These are phyloP conservation scores for Mus pahari DNA, from an alignment of 2,113 vertebrate species.

Conservation along the genomic window DNA sequence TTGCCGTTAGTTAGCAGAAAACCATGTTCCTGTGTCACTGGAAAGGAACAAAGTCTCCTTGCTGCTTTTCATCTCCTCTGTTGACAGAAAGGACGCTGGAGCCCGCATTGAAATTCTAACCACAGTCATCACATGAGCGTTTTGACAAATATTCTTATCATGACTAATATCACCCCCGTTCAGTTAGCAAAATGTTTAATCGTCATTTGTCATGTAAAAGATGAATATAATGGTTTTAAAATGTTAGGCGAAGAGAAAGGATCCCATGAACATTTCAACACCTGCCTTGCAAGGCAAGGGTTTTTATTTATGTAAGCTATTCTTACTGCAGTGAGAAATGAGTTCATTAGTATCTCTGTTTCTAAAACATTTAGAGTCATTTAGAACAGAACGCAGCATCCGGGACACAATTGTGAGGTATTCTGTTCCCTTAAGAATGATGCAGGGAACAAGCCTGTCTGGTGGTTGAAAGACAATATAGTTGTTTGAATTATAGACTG, in stretches of 20 bases:
- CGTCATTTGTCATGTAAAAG: constrained; percentile 42
- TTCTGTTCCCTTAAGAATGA: too few relatives aligned
- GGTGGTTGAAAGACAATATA: background rate
- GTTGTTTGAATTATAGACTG: constrained; percentile 24
- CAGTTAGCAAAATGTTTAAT: background rate
- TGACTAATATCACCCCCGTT: background rate
- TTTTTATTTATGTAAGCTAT: background rate
- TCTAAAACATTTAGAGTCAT: background rate
- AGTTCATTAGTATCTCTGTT: background rate
- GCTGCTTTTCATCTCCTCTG: background rate
- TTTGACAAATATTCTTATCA: constrained; percentile 46
- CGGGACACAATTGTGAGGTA: background rate
- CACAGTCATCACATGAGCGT: background rate
- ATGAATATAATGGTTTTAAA: background rate
- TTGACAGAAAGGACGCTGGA: background rate
- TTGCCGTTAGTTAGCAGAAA: too few relatives aligned
- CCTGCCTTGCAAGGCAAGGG: background rate
- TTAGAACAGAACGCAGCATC: background rate
- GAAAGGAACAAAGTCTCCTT: background rate
- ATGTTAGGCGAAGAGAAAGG: background rate
- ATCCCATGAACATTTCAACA: constrained; percentile 20
- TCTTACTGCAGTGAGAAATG: constrained; percentile 11
- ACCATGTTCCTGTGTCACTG: background rate
- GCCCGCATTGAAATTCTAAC: background rate
- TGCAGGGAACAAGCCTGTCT: background rate